Evolutionary conservation across 2,797 vertebrate species (phyloP).

Genomic region (Eulemur mongoz): DNA sequence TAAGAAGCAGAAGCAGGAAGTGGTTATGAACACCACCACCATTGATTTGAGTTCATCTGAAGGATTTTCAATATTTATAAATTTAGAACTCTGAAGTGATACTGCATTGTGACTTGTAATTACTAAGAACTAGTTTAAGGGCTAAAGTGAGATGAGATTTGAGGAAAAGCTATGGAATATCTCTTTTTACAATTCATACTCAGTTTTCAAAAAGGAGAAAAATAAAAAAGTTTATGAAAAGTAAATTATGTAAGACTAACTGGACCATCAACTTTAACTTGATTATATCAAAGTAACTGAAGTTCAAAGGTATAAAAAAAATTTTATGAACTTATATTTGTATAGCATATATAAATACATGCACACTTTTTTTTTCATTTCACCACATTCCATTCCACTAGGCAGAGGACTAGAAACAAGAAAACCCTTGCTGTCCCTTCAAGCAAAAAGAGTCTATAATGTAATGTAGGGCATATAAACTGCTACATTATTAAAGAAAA

Average conservation of each 20-base stretch:
- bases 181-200: conserved; percentile 25
- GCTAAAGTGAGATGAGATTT: neutral
- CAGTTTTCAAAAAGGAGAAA: neutral
- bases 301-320: neutral
- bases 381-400: neutral
- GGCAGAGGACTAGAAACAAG: neutral
- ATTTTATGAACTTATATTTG: neutral
- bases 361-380: neutral
- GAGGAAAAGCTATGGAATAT: neutral
- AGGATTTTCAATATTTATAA: neutral
- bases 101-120: neutral
- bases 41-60: neutral
- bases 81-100: conserved; percentile 19
- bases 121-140: conserved; percentile 44
- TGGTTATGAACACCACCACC: neutral
- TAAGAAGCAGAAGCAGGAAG: neutral
- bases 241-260: conserved; percentile 40
- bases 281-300: conserved; percentile 37
- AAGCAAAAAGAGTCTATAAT: neutral
- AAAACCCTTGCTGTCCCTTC: neutral
- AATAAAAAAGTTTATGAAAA: conserved; percentile 26
- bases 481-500: neutral
- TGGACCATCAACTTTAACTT: conserved; percentile 28
- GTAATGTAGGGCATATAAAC: neutral
- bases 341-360: neutral